phyloP scores from a whole-genome alignment of 2,113 vertebrate species.

The Clarias batrachus region DNA sequence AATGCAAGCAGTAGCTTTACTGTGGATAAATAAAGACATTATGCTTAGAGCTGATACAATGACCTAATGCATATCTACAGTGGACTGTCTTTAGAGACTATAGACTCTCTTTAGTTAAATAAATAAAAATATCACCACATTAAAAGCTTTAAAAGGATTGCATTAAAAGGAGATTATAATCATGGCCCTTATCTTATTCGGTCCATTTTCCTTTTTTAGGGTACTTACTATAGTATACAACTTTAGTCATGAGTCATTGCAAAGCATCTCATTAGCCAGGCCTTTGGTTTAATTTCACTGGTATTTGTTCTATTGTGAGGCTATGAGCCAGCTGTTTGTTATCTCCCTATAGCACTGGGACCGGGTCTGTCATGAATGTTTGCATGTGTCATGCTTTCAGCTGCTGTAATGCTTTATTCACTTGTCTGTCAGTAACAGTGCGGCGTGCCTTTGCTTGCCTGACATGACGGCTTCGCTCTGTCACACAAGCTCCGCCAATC shows the following conservation, averaged over 20 bases:
- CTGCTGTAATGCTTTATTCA: conserved; percentile 15
- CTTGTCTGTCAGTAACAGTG: neutral
- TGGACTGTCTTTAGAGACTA: no score
- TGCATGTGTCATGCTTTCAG: conserved; percentile 37
- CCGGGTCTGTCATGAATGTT: neutral
- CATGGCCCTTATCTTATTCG: no score
- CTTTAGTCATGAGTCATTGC: conserved; percentile 1
- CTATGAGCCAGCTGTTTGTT: conserved; percentile 4
- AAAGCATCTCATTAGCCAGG: conserved; percentile 14
- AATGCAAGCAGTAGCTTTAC: neutral
- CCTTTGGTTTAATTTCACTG: conserved; percentile 7
- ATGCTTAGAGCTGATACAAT: neutral
- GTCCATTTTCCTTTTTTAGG: neutral
- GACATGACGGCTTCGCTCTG: neutral
- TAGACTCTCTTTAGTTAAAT: neutral
- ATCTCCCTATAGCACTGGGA: neutral
- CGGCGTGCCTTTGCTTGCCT: neutral
- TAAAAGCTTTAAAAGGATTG: neutral
- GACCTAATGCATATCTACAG: neutral
- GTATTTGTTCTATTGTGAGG: neutral
- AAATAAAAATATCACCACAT: neutral
- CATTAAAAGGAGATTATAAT: no score
- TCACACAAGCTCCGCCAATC: neutral
- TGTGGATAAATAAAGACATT: neutral
- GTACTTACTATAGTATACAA: neutral